Conservation (phyloP, 2,888 invertebrate genomes). For the Andrena trimmerana region DNA sequence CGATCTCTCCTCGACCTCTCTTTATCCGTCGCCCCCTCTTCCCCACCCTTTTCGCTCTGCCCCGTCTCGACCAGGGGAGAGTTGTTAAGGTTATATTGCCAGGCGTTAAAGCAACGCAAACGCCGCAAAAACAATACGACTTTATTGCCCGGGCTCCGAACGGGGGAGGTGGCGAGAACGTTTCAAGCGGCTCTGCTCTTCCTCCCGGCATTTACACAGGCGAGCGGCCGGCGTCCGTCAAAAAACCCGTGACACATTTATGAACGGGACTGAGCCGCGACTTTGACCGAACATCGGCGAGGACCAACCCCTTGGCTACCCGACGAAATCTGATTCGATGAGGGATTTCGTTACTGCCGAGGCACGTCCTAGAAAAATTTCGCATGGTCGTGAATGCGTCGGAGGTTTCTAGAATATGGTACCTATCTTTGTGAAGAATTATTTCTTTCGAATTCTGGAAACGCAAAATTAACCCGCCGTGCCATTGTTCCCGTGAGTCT, state of each 20-base stretch:
- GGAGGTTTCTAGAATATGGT: too few relatives aligned
- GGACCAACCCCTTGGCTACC: neutral
- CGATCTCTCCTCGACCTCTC: constrained; percentile 38
- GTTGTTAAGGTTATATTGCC: constrained; percentile 84
- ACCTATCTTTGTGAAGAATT: too few relatives aligned
- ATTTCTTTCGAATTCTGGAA: too few relatives aligned
- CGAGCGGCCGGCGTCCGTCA: constrained; percentile 66
- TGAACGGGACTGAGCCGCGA: constrained; percentile 43
- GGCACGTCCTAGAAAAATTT: too few relatives aligned
- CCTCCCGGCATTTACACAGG: constrained; percentile 49
- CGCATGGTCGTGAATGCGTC: too few relatives aligned
- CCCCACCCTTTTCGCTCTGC: constrained; percentile 27
- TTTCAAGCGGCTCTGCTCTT: constrained; percentile 26
- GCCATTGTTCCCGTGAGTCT: too few relatives aligned
- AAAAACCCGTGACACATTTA: constrained; percentile 69
- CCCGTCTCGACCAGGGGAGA: constrained; percentile 46
- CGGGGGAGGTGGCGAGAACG: constrained; percentile 35
- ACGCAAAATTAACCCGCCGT: too few relatives aligned
- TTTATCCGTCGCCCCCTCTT: constrained; percentile 37
- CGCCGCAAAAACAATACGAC: constrained; percentile 82
- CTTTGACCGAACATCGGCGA: neutral
- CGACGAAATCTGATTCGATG: neutral
- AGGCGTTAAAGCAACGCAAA: constrained; percentile 79
- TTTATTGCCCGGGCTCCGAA: constrained; percentile 77
- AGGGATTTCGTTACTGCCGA: neutral